Evolutionary conservation across 2,113 vertebrate genomes (phyloP), one percentile per base, ranked within the genome.

Genomic region (Fregata magnificens): DNA sequence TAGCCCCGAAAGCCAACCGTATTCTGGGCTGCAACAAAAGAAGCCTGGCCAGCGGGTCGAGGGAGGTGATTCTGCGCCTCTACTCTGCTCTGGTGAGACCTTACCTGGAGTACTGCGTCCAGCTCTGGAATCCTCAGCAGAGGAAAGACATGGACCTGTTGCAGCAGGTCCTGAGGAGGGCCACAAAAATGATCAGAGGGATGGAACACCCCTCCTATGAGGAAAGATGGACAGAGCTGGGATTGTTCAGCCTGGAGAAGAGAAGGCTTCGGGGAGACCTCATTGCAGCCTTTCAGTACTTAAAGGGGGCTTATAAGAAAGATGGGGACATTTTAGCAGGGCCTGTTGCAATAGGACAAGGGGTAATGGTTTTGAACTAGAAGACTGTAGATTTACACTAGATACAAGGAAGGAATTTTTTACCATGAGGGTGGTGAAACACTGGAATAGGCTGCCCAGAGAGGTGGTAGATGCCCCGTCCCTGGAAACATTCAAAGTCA

Each of bases 71-170:
- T 45, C 45, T 45, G 45, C 17, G 17, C 45, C 45, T 45, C 45
- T 45, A 9, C 45, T 45, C 45, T 19, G 18, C 18, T 45, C 45
- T 45, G 45, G 18, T 45, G 45, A 45, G 45, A 45, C 45, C 45
- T 18, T 18, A 11, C 45, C 45, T 45, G 45, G 17, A 45, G 45
- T 45, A 18, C 45, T 19, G 45, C 45, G 17, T 45, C 45, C 45
- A 45, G 45, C 45, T 8, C 45, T 19, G 45, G 45, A 45, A 18
- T 18, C 10, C 34, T 5, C 31, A 49, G 31, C 66, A 32, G 5
- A 49, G 17, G 5, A 50, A 21, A 11, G 34, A 25, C 14, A 31
- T 0, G 2, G 6, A 29, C 34, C 21, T 11, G 0, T 3, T 42
- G 29, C 11, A 73, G 25, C 3, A 4, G 31, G 18, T 42, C 59